Evolutionary conservation across 2,888 invertebrate genomes (phyloP).

Genomic region (Euplexia lucipara): DNA sequence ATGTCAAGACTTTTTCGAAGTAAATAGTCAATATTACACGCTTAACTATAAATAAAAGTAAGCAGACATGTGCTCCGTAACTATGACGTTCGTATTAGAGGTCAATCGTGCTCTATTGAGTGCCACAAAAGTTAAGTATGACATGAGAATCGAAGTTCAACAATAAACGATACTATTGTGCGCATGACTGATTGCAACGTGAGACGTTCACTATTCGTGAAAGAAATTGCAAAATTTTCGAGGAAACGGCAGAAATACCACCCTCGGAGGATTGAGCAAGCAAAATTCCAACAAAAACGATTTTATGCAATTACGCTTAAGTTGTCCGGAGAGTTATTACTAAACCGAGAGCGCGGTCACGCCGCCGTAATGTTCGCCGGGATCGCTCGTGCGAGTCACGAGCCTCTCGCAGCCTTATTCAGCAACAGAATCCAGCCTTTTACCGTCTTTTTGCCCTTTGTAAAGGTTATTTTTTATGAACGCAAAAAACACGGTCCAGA

Average conservation of each 20-base stretch:
- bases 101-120: slow-evolving; percentile 30
- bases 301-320: slow-evolving; percentile 88
- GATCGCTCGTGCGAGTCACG: slow-evolving; percentile 82
- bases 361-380: slow-evolving; percentile 68
- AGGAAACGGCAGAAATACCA: slow-evolving; percentile 77
- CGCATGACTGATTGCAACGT: slow-evolving; percentile 46
- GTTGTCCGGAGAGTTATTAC: slow-evolving; percentile 87
- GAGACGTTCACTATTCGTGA: slow-evolving; percentile 54
- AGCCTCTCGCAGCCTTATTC: slow-evolving; percentile 77
- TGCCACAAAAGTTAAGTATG: slow-evolving; percentile 23
- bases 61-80: slow-evolving; percentile 1
- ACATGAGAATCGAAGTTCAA: slow-evolving; percentile 35
- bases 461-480: slow-evolving; percentile 69
- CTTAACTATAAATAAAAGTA: slow-evolving; percentile 7
- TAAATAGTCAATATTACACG: slow-evolving; percentile 3
- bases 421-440: slow-evolving; percentile 70
- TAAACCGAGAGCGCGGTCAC: slow-evolving; percentile 84
- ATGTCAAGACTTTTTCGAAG: slow-evolving; percentile 1
- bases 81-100: slow-evolving; percentile 16
- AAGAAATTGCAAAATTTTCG: slow-evolving; percentile 79
- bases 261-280: slow-evolving; percentile 84
- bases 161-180: slow-evolving; percentile 40
- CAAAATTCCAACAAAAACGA: slow-evolving; percentile 87
- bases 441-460: slow-evolving; percentile 74
- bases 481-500: slow-evolving; percentile 49